A percentile compares a stretch with the other conserved stretches of the same genome.
Conservation (phyloP, 2,113 vertebrate genomes). For the Apistogramma diplotaenia region DNA sequence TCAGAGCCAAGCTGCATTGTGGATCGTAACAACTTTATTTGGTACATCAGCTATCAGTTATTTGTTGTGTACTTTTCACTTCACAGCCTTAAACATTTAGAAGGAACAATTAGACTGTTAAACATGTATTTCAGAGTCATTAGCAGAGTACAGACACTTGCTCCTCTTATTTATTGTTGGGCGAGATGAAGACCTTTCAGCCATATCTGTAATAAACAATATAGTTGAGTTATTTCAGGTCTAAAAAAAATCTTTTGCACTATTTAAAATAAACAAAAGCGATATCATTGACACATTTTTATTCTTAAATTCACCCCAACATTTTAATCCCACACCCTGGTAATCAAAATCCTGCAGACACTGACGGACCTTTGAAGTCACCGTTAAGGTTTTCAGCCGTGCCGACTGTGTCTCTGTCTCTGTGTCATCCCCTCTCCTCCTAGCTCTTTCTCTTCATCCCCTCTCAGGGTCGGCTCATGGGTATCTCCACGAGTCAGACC, state of each 20-base stretch:
- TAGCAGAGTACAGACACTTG: not conserved
- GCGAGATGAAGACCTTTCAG: not conserved
- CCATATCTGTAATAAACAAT: no score
- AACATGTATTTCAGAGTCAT: not conserved
- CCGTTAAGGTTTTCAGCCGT: constrained; percentile 24
- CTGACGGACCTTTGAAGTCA: constrained; percentile 41
- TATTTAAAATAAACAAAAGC: not conserved
- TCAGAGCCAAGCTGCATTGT: not conserved
- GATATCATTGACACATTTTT: not conserved
- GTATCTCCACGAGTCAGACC: constrained; percentile 47
- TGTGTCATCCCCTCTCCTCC: constrained; percentile 29
- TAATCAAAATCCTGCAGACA: constrained; percentile 21
- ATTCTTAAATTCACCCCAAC: not conserved
- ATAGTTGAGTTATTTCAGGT: not conserved
- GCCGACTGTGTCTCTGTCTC: not conserved
- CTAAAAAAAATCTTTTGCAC: not conserved
- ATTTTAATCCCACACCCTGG: constrained; percentile 11
- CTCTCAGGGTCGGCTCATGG: constrained; percentile 33
- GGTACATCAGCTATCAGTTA: not conserved
- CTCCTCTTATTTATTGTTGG: not conserved
- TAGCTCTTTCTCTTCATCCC: constrained; percentile 27
- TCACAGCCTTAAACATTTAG: not conserved
- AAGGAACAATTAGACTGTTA: not conserved
- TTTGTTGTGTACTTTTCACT: not conserved
- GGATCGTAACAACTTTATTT: not conserved